Conservation (phyloP, 2,113 vertebrate species). For the Uropsilus gracilis region DNA sequence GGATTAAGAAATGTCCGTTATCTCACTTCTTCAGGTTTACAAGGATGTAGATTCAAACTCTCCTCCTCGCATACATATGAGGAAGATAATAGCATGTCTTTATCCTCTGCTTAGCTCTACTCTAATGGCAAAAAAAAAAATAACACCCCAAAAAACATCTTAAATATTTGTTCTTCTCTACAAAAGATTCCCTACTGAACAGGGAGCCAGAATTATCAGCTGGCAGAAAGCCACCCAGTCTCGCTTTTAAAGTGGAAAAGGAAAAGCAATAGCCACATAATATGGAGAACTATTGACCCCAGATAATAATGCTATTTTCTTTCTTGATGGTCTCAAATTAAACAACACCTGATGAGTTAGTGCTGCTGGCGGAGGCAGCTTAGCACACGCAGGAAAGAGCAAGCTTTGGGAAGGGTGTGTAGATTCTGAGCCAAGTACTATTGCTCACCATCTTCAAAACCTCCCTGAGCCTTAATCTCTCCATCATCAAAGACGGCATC, state of each 20-base stretch:
- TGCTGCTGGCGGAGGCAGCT: not conserved
- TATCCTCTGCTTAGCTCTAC: constrained; percentile 41
- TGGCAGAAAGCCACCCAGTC: not conserved
- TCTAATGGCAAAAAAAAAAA: not conserved
- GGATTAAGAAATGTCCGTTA: constrained; percentile 64
- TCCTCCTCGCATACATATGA: not conserved
- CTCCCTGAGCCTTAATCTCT: not conserved
- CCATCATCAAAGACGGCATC: not conserved
- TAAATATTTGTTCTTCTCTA: not conserved
- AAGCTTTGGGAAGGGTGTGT: not conserved
- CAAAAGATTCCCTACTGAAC: not conserved
- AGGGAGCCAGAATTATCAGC: not conserved
- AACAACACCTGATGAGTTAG: not conserved
- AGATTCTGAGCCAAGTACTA: not conserved
- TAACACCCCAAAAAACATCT: not conserved
- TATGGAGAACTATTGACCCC: not conserved
- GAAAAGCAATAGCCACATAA: not conserved
- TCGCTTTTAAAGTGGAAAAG: not conserved
- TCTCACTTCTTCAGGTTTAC: constrained; percentile 76
- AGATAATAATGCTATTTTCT: not conserved
- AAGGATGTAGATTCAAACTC: constrained; percentile 61
- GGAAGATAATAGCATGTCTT: constrained; percentile 57
- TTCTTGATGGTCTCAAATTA: not conserved
- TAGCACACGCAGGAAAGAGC: no score
- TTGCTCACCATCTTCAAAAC: accelerated